Evolutionary conservation across 64 coral and sea anemone species (phyloP).

Genomic region (Porites lutea): DNA sequence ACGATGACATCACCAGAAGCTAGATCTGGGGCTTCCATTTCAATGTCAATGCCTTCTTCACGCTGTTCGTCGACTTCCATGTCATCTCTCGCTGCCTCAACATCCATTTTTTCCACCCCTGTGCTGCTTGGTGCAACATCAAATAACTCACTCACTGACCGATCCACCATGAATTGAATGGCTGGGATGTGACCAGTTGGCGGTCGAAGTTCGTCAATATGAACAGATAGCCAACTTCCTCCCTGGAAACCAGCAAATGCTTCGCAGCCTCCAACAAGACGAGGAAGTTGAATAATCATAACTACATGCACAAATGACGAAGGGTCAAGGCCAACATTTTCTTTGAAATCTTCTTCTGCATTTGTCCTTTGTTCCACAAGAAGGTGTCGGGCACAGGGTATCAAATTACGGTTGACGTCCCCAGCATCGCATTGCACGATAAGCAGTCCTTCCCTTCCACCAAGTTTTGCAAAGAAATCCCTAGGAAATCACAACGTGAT

Average conservation of each 20-base stretch:
- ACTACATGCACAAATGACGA: conserved; percentile 42
- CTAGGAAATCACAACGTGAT: conserved; percentile 10
- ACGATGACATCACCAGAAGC: background rate
- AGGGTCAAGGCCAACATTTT: background rate
- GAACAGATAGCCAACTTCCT: conserved; percentile 39
- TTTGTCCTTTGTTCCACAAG: conserved; percentile 63
- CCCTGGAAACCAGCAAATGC: conserved; percentile 83
- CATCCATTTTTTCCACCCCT: conserved; percentile 27
- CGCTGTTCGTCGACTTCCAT: conserved; percentile 41
- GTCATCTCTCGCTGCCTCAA: conserved; percentile 8
- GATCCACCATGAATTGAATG: conserved; percentile 69
- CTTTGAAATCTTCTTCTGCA: conserved; percentile 16
- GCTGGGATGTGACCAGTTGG: conserved; percentile 70
- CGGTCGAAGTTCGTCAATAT: conserved; percentile 26
- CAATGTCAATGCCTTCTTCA: background rate
- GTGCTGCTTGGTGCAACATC: conserved; percentile 49
- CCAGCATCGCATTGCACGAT: conserved; percentile 83
- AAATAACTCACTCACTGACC: conserved; percentile 69
- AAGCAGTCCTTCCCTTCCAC: conserved; percentile 64
- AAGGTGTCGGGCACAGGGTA: conserved; percentile 83
- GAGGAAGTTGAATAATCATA: conserved; percentile 70
- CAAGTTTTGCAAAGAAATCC: conserved; percentile 70
- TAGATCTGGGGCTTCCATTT: background rate
- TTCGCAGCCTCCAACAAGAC: conserved; percentile 68
- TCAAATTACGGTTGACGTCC: conserved; percentile 65